Percentiles rank a stretch among this genome's conserved stretches.
Evolutionary conservation across 2,113 vertebrate genomes (phyloP).

Genomic region (Lasiurus cinereus): DNA sequence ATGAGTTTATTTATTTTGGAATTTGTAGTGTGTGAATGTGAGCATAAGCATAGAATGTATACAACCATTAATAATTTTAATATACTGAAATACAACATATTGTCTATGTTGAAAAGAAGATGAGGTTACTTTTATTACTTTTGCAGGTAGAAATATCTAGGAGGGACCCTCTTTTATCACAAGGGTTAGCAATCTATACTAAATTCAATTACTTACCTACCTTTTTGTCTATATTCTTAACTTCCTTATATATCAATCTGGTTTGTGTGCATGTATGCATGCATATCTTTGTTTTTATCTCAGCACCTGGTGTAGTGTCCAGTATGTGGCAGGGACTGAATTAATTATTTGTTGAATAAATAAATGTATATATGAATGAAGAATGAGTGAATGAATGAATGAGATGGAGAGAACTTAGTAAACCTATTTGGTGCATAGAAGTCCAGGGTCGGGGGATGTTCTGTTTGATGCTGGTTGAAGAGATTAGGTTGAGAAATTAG

Average conservation of each 20-base stretch:
- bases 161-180: background rate
- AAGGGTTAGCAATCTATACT: background rate
- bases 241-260: background rate
- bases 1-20: background rate
- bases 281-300: background rate
- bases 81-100: background rate
- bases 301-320: background rate
- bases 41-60: background rate
- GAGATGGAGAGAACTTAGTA: background rate
- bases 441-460: background rate
- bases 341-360: background rate
- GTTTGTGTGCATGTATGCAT: background rate
- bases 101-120: background rate
- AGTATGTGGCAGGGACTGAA: background rate
- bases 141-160: background rate
- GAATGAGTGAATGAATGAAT: background rate
- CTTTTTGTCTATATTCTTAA: background rate
- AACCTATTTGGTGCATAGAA: background rate
- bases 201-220: background rate
- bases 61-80: background rate
- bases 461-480: background rate
- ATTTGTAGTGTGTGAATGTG: background rate
- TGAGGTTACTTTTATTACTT: background rate
- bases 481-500: background rate
- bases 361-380: background rate